Evolutionary conservation across 2,113 vertebrate genomes (phyloP).

Genomic region (Trogon melanurus): DNA sequence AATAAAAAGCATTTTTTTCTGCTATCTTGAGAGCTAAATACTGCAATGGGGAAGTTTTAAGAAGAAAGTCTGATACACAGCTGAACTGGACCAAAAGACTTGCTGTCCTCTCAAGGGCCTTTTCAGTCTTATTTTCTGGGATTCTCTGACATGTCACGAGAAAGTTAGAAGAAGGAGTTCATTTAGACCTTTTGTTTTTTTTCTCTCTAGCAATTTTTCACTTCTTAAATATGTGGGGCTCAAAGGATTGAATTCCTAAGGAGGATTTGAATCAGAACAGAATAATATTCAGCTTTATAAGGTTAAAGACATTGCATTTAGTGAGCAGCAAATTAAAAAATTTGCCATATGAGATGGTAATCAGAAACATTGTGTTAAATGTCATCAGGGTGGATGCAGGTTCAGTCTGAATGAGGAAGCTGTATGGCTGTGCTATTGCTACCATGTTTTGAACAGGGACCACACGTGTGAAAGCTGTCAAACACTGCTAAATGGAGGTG

Average conservation of each 20-base stretch:
- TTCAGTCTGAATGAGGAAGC: background rate
- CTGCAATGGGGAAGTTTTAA: background rate
- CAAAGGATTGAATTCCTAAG: background rate
- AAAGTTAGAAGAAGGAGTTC: background rate
- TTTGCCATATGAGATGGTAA: background rate
- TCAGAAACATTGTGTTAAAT: background rate
- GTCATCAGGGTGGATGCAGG: background rate
- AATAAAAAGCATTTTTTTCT: background rate
- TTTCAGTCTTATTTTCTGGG: background rate
- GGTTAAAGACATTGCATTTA: background rate
- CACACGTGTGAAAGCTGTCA: rapidly evolving
- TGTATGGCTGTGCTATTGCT: background rate
- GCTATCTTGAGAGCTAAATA: background rate
- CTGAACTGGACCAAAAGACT: background rate
- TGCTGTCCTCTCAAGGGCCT: background rate
- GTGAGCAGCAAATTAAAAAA: background rate
- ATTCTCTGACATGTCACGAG: background rate
- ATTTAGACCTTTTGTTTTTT: background rate
- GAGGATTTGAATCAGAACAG: background rate
- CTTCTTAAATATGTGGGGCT: background rate
- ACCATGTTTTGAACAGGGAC: background rate
- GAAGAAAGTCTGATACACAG: background rate
- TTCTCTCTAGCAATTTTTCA: background rate
- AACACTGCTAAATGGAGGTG: background rate
- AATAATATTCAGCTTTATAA: background rate